These are phyloP conservation scores for Brachionus paranguensis DNA, from an alignment of 1,140 invertebrate species.

Conservation along the genomic window DNA sequence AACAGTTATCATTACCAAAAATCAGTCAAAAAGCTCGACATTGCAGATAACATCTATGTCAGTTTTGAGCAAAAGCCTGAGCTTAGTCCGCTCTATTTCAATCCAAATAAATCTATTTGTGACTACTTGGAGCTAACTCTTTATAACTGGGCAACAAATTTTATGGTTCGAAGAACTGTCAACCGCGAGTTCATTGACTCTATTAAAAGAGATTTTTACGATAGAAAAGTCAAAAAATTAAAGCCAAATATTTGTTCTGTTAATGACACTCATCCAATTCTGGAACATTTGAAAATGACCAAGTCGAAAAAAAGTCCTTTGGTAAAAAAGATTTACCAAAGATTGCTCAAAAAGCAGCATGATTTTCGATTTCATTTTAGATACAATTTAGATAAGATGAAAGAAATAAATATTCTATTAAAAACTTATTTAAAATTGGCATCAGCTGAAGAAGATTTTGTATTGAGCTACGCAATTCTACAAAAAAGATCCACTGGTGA, in stretches of 20 bases:
- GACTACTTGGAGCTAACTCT: background rate
- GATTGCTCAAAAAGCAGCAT: background rate
- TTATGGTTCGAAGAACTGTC: background rate
- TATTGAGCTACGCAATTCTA: background rate
- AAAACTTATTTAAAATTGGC: background rate
- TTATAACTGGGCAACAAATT: background rate
- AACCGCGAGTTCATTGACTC: background rate
- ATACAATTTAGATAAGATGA: background rate
- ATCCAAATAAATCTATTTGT: background rate
- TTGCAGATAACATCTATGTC: background rate
- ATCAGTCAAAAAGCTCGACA: background rate
- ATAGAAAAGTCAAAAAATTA: background rate
- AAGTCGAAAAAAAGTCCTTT: background rate
- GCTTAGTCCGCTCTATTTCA: background rate
- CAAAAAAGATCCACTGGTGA: background rate
- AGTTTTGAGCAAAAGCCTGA: background rate
- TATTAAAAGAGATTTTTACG: background rate
- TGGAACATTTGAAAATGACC: background rate
- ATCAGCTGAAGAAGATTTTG: background rate
- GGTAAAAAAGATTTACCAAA: background rate
- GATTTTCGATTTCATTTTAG: slow-evolving; percentile 3
- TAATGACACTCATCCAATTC: background rate
- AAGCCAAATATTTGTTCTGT: background rate
- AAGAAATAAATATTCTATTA: background rate
- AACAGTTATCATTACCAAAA: slow-evolving; percentile 27